phyloP scores from a whole-genome alignment of 2,888 invertebrate species.

The Alloplasta piceator region DNA sequence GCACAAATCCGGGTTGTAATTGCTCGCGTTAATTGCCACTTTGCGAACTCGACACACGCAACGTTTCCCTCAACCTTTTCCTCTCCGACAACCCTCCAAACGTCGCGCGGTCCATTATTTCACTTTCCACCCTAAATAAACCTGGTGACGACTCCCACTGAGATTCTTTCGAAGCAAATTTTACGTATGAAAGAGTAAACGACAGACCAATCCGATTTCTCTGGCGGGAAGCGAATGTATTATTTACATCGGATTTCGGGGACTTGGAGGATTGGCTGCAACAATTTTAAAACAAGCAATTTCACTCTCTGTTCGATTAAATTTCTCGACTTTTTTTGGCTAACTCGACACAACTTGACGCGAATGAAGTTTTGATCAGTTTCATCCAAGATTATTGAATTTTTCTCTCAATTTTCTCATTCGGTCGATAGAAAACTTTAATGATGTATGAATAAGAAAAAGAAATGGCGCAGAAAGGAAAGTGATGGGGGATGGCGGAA shows the following conservation, averaged over 20 bases:
- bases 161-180: constrained; percentile 11
- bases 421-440: too few relatives aligned
- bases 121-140: background rate
- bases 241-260: background rate
- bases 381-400: too few relatives aligned
- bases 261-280: background rate
- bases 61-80: background rate
- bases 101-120: too few relatives aligned
- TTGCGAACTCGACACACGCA: background rate
- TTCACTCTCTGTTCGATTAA: constrained; percentile 19
- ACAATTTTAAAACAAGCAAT: constrained; percentile 23
- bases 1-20: constrained; percentile 40
- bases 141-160: background rate
- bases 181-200: background rate
- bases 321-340: constrained; percentile 1
- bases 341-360: too few relatives aligned
- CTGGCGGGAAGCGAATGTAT: constrained; percentile 3
- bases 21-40: constrained; percentile 38
- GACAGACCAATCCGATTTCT: constrained; percentile 27
- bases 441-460: too few relatives aligned
- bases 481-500: background rate
- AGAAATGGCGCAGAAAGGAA: too few relatives aligned
- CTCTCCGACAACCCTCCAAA: background rate
- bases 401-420: too few relatives aligned
- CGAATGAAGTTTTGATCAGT: too few relatives aligned